A percentile compares a stretch with the other conserved stretches of the same genome.
Evolutionary conservation across 2,888 invertebrate species (phyloP).

Genomic region (Portevinia maculata): DNA sequence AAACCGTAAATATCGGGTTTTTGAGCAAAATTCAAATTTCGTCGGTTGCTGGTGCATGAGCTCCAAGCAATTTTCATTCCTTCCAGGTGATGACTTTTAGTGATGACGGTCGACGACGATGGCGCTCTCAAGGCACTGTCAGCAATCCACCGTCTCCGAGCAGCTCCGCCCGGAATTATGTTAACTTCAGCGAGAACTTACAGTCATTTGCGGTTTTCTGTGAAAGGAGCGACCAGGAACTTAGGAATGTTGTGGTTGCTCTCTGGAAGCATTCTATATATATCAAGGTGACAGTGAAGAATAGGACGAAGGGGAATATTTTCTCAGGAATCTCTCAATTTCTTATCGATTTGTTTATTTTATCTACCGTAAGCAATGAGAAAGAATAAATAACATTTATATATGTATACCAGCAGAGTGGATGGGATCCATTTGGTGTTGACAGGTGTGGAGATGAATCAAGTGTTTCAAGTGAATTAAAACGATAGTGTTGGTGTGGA

Average conservation of each 20-base stretch:
- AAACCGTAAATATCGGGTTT: constrained; percentile 44
- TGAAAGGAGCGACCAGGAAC: not conserved
- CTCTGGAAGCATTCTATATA: not conserved
- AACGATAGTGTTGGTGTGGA: constrained; percentile 20
- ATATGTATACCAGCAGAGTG: constrained; percentile 32
- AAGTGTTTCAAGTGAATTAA: constrained; percentile 21
- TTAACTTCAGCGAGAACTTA: constrained; percentile 5
- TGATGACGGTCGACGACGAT: constrained; percentile 17
- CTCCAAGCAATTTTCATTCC: constrained; percentile 48
- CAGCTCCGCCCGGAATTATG: constrained; percentile 1
- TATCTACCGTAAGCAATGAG: constrained; percentile 3
- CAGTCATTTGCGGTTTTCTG: constrained; percentile 46
- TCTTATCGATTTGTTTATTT: constrained; percentile 26
- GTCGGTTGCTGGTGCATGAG: constrained; percentile 44
- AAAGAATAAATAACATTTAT: constrained; percentile 46
- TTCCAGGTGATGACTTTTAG: constrained; percentile 34
- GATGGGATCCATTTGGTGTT: not conserved
- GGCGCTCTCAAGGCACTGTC: constrained; percentile 7
- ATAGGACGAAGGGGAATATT: constrained; percentile 1
- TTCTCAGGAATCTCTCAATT: not conserved
- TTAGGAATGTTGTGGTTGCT: not conserved
- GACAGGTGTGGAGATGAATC: not conserved
- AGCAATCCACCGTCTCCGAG: not conserved
- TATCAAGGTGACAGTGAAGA: constrained; percentile 35
- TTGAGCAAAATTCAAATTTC: constrained; percentile 29